Percentiles rank a stretch among this genome's conserved stretches.
Evolutionary conservation across 2,888 invertebrate genomes (phyloP).

Genomic region (Heteromurus nitidus): DNA sequence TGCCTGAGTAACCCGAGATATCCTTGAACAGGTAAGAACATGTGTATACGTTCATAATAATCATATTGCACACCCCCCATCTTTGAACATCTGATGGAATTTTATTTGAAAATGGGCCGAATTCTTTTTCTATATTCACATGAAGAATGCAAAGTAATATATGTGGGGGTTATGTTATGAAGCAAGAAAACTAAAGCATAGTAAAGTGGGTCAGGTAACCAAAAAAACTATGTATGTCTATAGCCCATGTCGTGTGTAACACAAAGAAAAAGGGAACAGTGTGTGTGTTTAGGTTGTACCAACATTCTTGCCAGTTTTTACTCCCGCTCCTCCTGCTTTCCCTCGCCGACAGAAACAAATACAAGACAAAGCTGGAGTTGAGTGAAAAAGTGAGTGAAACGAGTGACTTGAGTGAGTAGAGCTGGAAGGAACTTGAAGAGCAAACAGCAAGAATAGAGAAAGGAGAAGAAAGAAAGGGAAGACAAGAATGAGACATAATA

Average conservation of each 20-base stretch:
- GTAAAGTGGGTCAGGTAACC: constrained; percentile 22
- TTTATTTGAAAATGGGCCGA: background rate
- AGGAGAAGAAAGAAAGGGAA: constrained; percentile 1
- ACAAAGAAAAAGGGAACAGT: background rate
- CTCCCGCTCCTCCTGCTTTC: too few species aligned
- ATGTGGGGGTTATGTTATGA: background rate
- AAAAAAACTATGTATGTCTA: too few species aligned
- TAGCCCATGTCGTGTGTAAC: too few species aligned
- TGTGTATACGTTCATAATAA: too few species aligned
- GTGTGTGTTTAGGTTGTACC: too few species aligned
- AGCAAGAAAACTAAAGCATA: background rate
- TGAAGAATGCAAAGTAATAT: background rate
- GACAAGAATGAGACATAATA: constrained; percentile 25
- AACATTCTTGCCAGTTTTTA: too few species aligned
- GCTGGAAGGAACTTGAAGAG: background rate
- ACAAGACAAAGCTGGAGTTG: constrained; percentile 12
- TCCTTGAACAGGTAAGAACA: background rate
- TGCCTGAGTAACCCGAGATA: background rate
- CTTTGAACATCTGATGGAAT: background rate
- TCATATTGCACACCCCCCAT: background rate
- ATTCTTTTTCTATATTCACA: background rate
- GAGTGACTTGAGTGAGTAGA: background rate
- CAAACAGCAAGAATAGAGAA: constrained; percentile 3
- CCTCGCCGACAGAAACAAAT: background rate
- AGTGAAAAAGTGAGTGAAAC: constrained; percentile 26